Conservation (phyloP, 2,797 vertebrate genomes). For the Anisognathus igniventris region DNA sequence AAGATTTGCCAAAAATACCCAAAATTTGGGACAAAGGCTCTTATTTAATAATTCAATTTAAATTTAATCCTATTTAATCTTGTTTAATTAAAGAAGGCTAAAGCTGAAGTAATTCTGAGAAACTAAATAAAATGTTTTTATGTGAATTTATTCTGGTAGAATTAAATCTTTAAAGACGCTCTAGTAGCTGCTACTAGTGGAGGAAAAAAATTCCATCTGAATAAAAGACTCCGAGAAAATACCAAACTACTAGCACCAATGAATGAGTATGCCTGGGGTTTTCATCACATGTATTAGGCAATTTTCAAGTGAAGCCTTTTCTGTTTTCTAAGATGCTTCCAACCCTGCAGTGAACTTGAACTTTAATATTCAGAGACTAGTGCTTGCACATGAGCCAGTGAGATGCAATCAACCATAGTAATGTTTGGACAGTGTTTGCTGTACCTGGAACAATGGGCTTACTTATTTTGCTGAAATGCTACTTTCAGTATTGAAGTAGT, state of each 20-base stretch:
- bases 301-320: background rate
- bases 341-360: background rate
- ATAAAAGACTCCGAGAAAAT: background rate
- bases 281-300: background rate
- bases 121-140: background rate
- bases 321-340: background rate
- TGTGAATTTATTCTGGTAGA: background rate
- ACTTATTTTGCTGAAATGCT: background rate
- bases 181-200: background rate
- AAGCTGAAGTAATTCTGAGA: background rate
- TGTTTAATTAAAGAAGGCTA: background rate
- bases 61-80: background rate
- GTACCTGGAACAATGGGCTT: background rate
- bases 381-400: background rate
- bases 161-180: background rate
- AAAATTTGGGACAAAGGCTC: background rate
- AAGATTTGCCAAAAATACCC: background rate
- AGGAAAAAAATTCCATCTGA: background rate
- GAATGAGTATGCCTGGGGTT: background rate
- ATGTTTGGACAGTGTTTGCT: background rate
- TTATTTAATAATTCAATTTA: background rate
- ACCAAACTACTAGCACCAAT: background rate
- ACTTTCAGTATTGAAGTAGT: background rate
- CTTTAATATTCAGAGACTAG: background rate
- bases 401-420: background rate